A percentile compares a stretch with the other conserved stretches of the same genome.
phyloP scores from a whole-genome alignment of 2,797 vertebrate species.

The Anniella stebbinsi region DNA sequence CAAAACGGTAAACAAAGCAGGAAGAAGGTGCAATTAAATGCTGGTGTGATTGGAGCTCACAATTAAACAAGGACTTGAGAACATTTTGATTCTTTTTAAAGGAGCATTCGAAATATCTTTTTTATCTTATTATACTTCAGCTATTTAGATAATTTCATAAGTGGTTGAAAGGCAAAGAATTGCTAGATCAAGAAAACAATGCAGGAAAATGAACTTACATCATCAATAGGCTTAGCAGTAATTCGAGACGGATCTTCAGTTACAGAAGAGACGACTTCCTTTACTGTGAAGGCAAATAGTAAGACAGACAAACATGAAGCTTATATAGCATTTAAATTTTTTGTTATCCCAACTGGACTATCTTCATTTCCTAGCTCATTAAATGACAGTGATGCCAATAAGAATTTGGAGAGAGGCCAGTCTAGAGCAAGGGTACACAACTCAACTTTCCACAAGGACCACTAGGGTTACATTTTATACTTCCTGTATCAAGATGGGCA shows the following conservation, averaged over 20 bases:
- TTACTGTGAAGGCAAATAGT: slow-evolving; percentile 73
- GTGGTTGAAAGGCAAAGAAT: neutral
- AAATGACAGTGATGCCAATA: neutral
- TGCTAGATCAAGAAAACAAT: neutral
- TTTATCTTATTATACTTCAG: neutral
- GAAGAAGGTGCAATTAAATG: too few species aligned
- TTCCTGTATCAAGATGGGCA: too few species aligned
- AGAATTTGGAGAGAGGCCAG: neutral
- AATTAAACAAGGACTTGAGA: neutral
- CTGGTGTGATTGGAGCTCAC: too few species aligned
- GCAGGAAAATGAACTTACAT: slow-evolving; percentile 33
- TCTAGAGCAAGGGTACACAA: neutral
- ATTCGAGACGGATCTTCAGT: slow-evolving; percentile 71
- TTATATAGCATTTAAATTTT: neutral
- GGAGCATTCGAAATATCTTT: neutral
- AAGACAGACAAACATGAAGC: neutral
- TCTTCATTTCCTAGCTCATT: neutral
- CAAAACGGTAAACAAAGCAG: too few species aligned
- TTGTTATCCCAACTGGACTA: neutral
- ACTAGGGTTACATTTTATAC: neutral
- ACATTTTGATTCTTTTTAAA: neutral
- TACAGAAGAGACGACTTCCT: slow-evolving; percentile 69
- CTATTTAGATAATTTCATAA: neutral
- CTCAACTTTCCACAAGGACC: too few species aligned
- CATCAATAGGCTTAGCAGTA: slow-evolving; percentile 64